These are phyloP conservation scores for Microctonus hyperodae DNA, from an alignment of 2,888 invertebrate species.

Conservation along the genomic window DNA sequence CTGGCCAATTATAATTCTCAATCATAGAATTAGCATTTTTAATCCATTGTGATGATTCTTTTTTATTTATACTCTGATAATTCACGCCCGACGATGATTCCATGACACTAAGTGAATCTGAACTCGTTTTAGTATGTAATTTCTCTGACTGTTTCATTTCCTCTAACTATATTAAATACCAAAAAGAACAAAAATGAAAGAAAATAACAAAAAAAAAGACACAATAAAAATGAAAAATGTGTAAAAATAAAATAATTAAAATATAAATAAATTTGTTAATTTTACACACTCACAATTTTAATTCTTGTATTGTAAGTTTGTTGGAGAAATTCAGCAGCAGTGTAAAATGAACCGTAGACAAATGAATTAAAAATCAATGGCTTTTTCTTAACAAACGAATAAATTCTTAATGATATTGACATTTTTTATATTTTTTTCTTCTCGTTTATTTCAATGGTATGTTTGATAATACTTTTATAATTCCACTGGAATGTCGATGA, in stretches of 20 bases:
- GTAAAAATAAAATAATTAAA: background rate
- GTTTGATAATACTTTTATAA: background rate
- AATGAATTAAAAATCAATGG: conserved; percentile 64
- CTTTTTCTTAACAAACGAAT: conserved; percentile 40
- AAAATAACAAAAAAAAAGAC: background rate
- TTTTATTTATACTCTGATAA: conserved; percentile 34
- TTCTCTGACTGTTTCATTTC: background rate
- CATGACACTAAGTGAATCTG: conserved; percentile 24
- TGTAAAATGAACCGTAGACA: conserved; percentile 80
- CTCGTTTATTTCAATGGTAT: background rate
- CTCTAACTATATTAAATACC: conserved; percentile 4
- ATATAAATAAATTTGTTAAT: conserved; percentile 33
- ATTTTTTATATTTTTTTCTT: conserved; percentile 34
- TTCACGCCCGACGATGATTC: conserved; percentile 23
- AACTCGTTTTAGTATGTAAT: conserved; percentile 11
- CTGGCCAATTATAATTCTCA: conserved; percentile 50
- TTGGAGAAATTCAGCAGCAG: conserved; percentile 81
- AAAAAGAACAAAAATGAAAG: conserved; percentile 1
- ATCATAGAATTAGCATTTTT: conserved; percentile 33
- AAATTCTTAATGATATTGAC: conserved; percentile 41
- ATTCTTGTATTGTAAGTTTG: conserved; percentile 75
- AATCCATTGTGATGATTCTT: conserved; percentile 28
- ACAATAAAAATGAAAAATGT: background rate
- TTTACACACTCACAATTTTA: conserved; percentile 67
- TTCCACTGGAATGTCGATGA: background rate